Evolutionary conservation across 2,113 vertebrate species (phyloP).

Genomic region (Pavo muticus): DNA sequence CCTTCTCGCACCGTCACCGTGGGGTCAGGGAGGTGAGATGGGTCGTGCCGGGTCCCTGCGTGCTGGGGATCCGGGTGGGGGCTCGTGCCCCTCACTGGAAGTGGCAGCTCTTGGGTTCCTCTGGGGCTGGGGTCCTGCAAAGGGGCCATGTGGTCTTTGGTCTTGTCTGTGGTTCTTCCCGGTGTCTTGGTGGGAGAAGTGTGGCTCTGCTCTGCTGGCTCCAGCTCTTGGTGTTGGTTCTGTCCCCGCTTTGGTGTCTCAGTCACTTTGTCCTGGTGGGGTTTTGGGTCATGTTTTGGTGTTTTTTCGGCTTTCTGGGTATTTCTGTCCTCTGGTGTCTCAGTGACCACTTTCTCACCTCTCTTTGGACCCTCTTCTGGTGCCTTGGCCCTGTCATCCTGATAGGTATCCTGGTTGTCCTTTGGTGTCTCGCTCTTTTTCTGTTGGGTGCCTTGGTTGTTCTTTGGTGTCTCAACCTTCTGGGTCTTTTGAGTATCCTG

Average conservation of each 20-base stretch:
- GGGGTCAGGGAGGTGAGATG: background rate
- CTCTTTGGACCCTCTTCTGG: background rate
- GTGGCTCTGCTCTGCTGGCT: background rate
- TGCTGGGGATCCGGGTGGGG: background rate
- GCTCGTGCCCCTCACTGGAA: background rate
- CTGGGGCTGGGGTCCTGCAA: background rate
- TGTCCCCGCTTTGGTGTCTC: background rate
- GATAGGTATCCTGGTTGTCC: too few species aligned
- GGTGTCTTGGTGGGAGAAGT: background rate
- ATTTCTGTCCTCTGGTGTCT: background rate
- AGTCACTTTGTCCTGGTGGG: background rate
- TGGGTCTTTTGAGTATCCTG: background rate
- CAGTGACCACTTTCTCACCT: background rate
- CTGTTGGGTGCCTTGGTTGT: accelerated
- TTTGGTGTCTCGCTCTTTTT: background rate
- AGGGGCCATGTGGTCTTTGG: background rate
- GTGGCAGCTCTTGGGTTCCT: background rate
- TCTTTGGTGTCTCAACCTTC: too few species aligned
- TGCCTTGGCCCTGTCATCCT: background rate
- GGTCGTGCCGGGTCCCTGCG: accelerated
- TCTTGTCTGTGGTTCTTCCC: background rate
- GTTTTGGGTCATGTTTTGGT: background rate
- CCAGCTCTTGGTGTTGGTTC: background rate
- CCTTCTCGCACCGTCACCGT: background rate
- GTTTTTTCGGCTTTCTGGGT: background rate